Evolutionary conservation across 2,888 invertebrate genomes (phyloP).

Genomic region (Escarpia spicata): DNA sequence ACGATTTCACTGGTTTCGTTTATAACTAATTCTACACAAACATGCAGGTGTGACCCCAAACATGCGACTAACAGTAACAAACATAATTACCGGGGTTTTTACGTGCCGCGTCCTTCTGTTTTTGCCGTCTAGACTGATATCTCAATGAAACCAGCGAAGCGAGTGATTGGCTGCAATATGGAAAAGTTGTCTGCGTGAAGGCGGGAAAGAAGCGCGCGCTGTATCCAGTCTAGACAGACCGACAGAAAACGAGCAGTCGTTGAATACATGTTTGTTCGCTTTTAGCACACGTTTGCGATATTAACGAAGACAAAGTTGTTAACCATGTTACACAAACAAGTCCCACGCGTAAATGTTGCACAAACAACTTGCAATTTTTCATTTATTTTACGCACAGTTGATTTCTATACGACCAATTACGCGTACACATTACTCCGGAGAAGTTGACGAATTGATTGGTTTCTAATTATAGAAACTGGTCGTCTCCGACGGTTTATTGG

Average conservation of each 20-base stretch:
- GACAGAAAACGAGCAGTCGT: neutral
- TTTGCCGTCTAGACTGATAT: neutral
- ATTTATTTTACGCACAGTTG: neutral
- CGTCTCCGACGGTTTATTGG: neutral
- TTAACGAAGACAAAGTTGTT: neutral
- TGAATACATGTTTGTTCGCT: neutral
- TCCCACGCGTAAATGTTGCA: neutral
- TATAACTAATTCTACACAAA: neutral
- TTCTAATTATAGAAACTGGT: neutral
- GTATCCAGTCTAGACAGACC: neutral
- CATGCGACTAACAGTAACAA: neutral
- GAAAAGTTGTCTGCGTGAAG: neutral
- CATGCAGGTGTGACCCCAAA: neutral
- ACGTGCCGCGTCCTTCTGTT: neutral
- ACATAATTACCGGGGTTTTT: neutral
- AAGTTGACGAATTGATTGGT: constrained; percentile 3
- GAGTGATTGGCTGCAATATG: neutral
- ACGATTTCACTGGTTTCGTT: neutral
- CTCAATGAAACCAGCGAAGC: neutral
- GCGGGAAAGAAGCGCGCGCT: neutral
- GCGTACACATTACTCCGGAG: neutral
- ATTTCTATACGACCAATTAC: neutral
- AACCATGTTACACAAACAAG: neutral
- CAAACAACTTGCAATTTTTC: neutral
- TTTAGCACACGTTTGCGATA: neutral